phyloP scores from a whole-genome alignment of 2,113 vertebrate species.

The Carlito syrichta region DNA sequence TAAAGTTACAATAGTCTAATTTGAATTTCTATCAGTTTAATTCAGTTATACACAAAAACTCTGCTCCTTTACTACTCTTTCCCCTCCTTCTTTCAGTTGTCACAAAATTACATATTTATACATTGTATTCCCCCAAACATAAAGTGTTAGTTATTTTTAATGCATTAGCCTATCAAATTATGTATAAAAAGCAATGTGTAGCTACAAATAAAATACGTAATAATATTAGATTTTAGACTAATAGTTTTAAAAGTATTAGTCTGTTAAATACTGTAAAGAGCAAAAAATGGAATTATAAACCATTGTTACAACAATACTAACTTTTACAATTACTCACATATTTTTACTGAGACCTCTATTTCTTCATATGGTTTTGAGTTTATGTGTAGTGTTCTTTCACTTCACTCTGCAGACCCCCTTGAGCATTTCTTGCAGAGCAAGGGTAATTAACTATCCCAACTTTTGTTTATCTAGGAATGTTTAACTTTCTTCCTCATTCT shows the following conservation, averaged over 20 bases:
- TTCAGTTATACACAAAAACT: neutral
- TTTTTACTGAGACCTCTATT: neutral
- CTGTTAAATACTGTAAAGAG: neutral
- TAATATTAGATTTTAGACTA: neutral
- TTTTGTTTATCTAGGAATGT: neutral
- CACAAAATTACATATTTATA: neutral
- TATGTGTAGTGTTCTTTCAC: neutral
- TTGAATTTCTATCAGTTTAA: neutral
- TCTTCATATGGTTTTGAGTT: neutral
- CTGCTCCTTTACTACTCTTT: neutral
- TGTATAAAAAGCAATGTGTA: neutral
- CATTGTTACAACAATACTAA: neutral
- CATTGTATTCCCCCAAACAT: neutral
- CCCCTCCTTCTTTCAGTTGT: neutral
- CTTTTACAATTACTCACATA: neutral
- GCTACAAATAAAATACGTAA: neutral
- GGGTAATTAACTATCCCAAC: neutral
- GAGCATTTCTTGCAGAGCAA: neutral
- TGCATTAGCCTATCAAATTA: neutral
- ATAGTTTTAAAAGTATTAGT: neutral
- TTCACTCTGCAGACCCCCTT: neutral
- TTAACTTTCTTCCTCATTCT: neutral
- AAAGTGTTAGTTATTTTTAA: neutral
- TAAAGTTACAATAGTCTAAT: neutral
- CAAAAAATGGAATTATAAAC: neutral